Evolutionary conservation across 2,888 invertebrate genomes (phyloP).

Genomic region (Lagria hirta): DNA sequence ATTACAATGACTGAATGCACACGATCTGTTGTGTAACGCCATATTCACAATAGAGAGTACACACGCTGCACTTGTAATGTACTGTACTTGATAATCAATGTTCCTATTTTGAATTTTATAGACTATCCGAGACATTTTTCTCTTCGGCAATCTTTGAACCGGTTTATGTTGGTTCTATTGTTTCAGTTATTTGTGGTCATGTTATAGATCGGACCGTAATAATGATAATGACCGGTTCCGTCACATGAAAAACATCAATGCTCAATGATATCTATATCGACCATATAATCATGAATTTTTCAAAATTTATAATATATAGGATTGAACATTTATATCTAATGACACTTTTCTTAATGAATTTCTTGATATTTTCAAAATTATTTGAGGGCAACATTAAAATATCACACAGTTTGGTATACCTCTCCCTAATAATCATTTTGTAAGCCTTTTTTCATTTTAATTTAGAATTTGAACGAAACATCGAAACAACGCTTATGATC

Average conservation of each 20-base stretch:
- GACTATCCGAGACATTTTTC: conserved; percentile 16
- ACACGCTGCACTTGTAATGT: conserved; percentile 1
- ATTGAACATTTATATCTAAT: too few relatives aligned
- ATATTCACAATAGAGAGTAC: conserved; percentile 2
- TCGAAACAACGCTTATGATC: too few relatives aligned
- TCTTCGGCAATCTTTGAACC: conserved; percentile 15
- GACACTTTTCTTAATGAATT: too few relatives aligned
- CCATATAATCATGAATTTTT: conserved; percentile 6
- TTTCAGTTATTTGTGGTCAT: conserved; percentile 26
- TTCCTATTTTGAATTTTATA: conserved; percentile 13
- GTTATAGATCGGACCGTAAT: conserved; percentile 23
- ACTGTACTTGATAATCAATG: conserved; percentile 12
- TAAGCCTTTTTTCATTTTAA: too few relatives aligned
- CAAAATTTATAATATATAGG: too few relatives aligned
- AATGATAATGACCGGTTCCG: conserved; percentile 25
- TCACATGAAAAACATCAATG: conserved; percentile 14
- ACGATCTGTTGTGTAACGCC: conserved; percentile 3
- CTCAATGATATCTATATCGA: conserved; percentile 20
- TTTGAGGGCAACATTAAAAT: too few relatives aligned
- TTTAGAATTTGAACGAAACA: too few relatives aligned
- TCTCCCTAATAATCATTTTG: too few relatives aligned
- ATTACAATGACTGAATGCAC: conserved; percentile 4
- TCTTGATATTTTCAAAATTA: too few relatives aligned
- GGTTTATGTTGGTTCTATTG: conserved; percentile 22
- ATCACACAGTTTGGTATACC: too few relatives aligned